Evolutionary conservation across 2,888 invertebrate species (phyloP), one percentile per base, ranked within the genome.

Genomic region (Heterodera filipjevi): DNA sequence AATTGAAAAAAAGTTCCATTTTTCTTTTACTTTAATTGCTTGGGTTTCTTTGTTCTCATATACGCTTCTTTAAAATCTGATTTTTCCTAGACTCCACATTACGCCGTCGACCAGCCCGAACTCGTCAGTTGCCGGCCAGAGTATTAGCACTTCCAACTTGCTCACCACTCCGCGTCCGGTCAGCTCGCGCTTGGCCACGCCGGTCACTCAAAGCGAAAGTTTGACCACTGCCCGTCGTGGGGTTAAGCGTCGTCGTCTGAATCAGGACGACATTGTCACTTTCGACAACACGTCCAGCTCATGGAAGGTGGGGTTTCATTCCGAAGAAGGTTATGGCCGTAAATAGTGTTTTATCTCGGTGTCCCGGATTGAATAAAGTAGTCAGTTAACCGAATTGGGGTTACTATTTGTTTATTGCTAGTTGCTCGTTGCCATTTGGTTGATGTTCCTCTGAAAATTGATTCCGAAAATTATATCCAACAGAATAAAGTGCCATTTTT

Each of bases 231-330:
- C 82, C 32, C 83, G 83, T 73, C 86, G 86, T 39, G 87, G 87
- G 66, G 83, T 82, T 19, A 87, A 87, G 76, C 81, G 87, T 49
- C 81, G 83, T 71, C 84, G 86, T 73, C 70, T 86, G 6, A 80
- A 84, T 64, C 75, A 81, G 19, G 83, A 83, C 44, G 78, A 83
- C 30, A 59, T 27, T 59, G 79, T 81, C 59, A 44, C 72, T 33
- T 82, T 75, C 35, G 82, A 80, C 35, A 77, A 79, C 64, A 71
- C 82, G 35, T 44, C 75, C 35, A 73, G 76, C n/a, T 66, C 73
- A 10, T 81, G 46, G 66, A 81, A 77, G 66, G 66, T 77, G 19
- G 14, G 66, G n/a, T n/a, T n/a, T n/a, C n/a, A n/a, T n/a, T n/a
- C n/a, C n/a, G n/a, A n/a, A n/a, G n/a, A n/a, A n/a, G n/a, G n/a